Conservation (phyloP, 2,113 vertebrate genomes). For the Passer domesticus region DNA sequence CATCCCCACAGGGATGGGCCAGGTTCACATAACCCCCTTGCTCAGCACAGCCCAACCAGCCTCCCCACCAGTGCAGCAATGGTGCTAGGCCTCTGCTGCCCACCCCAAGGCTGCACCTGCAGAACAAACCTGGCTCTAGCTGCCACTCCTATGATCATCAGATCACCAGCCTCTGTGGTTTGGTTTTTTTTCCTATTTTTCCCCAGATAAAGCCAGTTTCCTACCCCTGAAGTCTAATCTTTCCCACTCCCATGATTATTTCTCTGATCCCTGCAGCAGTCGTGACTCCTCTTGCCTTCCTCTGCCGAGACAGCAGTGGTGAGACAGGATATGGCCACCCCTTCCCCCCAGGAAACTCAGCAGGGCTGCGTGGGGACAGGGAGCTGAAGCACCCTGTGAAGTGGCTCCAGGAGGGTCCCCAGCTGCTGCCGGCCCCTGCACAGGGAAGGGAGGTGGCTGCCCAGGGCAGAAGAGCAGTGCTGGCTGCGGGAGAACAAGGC, state of each 20-base stretch:
- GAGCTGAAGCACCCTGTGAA: not conserved
- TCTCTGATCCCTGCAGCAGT: not conserved
- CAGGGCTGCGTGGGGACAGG: accelerated
- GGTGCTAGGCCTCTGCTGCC: not conserved
- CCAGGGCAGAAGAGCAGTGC: accelerated
- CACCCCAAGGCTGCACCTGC: not conserved
- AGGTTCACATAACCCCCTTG: not conserved
- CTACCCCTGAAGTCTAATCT: not conserved
- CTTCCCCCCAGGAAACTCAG: not conserved
- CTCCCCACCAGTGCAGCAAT: not conserved
- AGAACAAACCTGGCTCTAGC: not conserved
- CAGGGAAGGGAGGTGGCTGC: not conserved
- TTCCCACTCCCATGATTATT: not conserved
- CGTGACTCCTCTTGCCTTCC: not conserved
- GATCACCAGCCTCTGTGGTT: not conserved
- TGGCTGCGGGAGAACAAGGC: slow-evolving; percentile 18
- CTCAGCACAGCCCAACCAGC: not conserved
- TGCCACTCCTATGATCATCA: not conserved
- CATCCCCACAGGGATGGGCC: not conserved
- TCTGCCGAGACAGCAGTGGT: not conserved
- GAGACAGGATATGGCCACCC: not conserved
- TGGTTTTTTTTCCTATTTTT: not conserved
- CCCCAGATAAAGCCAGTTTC: not conserved
- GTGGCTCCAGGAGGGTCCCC: not conserved
- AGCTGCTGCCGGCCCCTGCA: not conserved